Percentiles rank a stretch among this genome's conserved stretches.
Evolutionary conservation across 2,113 vertebrate species (phyloP).

Genomic region (Proteles cristata): DNA sequence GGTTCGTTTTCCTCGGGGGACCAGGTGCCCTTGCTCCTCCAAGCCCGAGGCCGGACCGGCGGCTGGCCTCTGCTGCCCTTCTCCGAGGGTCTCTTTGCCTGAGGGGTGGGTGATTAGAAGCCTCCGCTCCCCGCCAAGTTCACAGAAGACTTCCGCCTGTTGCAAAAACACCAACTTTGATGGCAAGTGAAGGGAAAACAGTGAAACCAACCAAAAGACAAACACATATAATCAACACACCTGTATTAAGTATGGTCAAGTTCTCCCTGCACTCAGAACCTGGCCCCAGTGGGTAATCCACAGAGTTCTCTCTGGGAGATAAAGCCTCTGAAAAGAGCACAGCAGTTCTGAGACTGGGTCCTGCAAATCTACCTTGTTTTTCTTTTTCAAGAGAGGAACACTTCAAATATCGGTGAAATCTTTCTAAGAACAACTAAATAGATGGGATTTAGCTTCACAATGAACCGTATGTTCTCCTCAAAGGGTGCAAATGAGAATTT

Average conservation of each 20-base stretch:
- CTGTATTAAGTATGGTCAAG: accelerated
- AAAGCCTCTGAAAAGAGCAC: neutral
- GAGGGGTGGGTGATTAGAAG: neutral
- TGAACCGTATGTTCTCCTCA: neutral
- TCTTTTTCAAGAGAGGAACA: constrained; percentile 44
- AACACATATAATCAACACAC: accelerated
- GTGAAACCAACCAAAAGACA: neutral
- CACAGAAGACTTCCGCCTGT: neutral
- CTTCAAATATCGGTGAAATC: constrained; percentile 13
- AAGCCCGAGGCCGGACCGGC: accelerated
- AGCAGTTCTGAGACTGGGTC: neutral
- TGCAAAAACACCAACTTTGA: neutral
- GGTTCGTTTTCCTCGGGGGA: neutral
- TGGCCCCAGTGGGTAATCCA: accelerated
- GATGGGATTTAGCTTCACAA: constrained; percentile 43
- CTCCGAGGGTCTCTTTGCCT: neutral
- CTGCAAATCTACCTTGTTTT: neutral
- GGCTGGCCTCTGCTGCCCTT: no score
- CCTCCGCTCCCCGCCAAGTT: neutral
- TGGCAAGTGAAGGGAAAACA: neutral
- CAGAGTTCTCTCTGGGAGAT: neutral
- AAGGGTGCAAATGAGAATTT: constrained; percentile 45
- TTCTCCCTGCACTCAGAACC: neutral
- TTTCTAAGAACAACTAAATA: constrained; percentile 53
- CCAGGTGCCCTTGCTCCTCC: neutral